Conservation (phyloP, 2,797 vertebrate genomes). For the Gallinago stenura region DNA sequence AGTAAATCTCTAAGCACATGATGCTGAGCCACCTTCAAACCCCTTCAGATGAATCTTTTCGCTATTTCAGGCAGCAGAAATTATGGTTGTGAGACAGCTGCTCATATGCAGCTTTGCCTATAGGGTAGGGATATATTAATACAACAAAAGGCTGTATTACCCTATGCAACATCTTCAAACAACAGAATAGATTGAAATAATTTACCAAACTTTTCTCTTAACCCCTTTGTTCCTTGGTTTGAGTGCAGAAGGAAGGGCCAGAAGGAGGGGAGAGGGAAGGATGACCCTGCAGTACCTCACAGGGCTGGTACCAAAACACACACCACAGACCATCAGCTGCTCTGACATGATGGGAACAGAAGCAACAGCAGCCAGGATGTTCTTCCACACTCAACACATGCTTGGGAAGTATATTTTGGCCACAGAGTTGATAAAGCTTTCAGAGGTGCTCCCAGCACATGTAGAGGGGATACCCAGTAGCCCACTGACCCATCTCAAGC, state of each 20-base stretch:
- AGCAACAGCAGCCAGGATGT: not conserved
- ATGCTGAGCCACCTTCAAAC: not conserved
- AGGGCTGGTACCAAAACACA: not conserved
- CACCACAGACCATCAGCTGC: not conserved
- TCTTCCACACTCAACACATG: not conserved
- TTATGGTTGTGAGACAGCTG: not conserved
- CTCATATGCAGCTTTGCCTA: not conserved
- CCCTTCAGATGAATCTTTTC: not conserved
- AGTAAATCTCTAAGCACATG: not conserved
- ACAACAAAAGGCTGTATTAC: not conserved
- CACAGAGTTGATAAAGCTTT: not conserved
- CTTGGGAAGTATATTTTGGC: not conserved
- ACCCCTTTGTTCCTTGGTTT: not conserved
- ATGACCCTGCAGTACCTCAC: accelerated
- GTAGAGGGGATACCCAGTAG: not conserved
- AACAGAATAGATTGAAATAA: not conserved
- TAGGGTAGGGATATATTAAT: not conserved
- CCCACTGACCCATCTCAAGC: accelerated
- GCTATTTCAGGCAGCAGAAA: not conserved
- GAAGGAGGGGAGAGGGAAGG: not conserved
- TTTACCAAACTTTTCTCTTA: not conserved
- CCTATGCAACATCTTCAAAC: not conserved
- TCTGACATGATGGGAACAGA: accelerated
- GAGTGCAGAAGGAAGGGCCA: not conserved
- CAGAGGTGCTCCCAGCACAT: not conserved